phyloP scores from a whole-genome alignment of 2,113 vertebrate species.

The Oriolus oriolus region DNA sequence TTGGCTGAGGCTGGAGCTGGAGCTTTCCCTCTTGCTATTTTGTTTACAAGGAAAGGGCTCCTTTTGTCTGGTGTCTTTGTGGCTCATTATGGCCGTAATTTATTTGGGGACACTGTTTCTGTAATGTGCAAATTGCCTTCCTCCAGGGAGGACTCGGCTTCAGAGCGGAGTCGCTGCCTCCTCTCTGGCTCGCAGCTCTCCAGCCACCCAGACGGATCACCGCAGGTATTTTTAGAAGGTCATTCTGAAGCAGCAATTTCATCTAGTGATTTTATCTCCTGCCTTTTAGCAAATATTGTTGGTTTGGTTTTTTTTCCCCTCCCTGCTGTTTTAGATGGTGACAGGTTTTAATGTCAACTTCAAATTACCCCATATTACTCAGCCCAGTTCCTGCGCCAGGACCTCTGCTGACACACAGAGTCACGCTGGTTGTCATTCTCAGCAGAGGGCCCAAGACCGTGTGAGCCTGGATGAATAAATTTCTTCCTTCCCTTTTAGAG shows the following conservation, averaged over 20 bases:
- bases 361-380: constrained; percentile 56
- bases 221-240: constrained; percentile 54
- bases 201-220: constrained; percentile 16
- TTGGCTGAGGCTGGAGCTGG: neutral
- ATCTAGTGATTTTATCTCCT: constrained; percentile 47
- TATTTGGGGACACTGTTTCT: neutral
- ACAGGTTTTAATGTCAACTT: constrained; percentile 58
- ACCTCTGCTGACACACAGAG: neutral
- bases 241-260: constrained; percentile 26
- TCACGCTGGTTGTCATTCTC: constrained; percentile 10
- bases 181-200: neutral
- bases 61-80: neutral
- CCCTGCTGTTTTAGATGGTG: constrained; percentile 25
- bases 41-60: neutral
- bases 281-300: constrained; percentile 52
- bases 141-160: neutral
- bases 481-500: neutral
- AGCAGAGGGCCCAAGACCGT: neutral
- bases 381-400: neutral
- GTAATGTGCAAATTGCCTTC: constrained; percentile 32
- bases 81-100: neutral
- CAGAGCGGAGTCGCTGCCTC: neutral
- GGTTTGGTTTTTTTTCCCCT: neutral
- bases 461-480: constrained; percentile 23
- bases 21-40: neutral